phyloP scores from a whole-genome alignment of 30 jellyfish, hydroid and myxozoan species.

The Hydra vulgaris region DNA sequence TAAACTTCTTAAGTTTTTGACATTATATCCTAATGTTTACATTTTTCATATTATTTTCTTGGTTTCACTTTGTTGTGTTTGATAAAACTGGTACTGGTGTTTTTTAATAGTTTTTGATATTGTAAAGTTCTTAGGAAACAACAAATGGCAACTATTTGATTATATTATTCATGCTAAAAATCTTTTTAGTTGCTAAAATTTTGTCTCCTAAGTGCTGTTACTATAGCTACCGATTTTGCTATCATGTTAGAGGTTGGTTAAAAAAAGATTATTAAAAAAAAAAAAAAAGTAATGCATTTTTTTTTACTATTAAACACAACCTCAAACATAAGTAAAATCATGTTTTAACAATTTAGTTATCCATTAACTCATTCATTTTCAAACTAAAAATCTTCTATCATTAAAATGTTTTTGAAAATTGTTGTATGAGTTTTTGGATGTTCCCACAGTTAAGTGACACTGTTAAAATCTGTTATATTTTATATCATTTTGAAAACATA shows the following conservation, averaged over 20 bases:
- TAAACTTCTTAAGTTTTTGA: too few species aligned
- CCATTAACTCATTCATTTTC: background rate
- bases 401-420: too few species aligned
- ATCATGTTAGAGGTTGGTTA: background rate
- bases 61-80: background rate
- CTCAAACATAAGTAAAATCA: background rate
- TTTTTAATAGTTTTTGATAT: background rate
- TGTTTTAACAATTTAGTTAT: background rate
- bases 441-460: background rate
- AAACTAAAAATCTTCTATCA: background rate
- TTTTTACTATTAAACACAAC: background rate
- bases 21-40: too few species aligned
- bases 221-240: background rate
- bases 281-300: background rate
- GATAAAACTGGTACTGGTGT: background rate
- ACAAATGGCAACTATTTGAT: background rate
- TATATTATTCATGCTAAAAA: too few species aligned
- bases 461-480: background rate
- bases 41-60: background rate
- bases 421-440: background rate
- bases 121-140: background rate
- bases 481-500: background rate
- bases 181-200: background rate
- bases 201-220: background rate
- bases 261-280: too few species aligned